phyloP scores from a whole-genome alignment of 2,113 vertebrate genomes.

The Columba janthina region DNA sequence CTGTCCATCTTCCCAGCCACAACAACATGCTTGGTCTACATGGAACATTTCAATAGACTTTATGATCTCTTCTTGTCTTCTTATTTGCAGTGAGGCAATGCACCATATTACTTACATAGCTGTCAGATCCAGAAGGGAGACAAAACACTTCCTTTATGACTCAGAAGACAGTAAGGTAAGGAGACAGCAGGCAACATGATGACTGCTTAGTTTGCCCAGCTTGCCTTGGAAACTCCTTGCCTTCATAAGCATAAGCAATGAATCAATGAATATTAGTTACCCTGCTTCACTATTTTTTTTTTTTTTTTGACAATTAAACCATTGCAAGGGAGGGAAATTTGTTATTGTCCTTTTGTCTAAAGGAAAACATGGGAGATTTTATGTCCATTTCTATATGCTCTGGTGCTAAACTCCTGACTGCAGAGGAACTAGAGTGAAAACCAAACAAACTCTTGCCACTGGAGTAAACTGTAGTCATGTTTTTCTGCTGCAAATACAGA shows the following conservation, averaged over 20 bases:
- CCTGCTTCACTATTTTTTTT: background rate
- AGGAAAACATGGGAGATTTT: background rate
- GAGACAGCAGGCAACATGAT: background rate
- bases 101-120: background rate
- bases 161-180: background rate
- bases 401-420: too few species aligned
- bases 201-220: background rate
- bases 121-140: background rate
- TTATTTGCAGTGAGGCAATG: background rate
- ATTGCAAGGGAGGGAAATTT: background rate
- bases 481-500: too few species aligned
- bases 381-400: background rate
- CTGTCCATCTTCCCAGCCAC: background rate
- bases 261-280: background rate
- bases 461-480: too few species aligned
- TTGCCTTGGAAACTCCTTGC: background rate
- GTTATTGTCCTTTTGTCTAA: background rate
- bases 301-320: background rate
- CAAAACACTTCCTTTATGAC: background rate
- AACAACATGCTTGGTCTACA: background rate
- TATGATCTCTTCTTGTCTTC: background rate
- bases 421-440: too few species aligned
- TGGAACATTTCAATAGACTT: fast-evolving
- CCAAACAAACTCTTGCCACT: too few species aligned
- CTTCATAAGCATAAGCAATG: background rate